Percentiles rank a stretch among this genome's conserved stretches.
These are phyloP conservation scores for Oriolus oriolus DNA, from an alignment of 2,113 vertebrate species.

Conservation along the genomic window DNA sequence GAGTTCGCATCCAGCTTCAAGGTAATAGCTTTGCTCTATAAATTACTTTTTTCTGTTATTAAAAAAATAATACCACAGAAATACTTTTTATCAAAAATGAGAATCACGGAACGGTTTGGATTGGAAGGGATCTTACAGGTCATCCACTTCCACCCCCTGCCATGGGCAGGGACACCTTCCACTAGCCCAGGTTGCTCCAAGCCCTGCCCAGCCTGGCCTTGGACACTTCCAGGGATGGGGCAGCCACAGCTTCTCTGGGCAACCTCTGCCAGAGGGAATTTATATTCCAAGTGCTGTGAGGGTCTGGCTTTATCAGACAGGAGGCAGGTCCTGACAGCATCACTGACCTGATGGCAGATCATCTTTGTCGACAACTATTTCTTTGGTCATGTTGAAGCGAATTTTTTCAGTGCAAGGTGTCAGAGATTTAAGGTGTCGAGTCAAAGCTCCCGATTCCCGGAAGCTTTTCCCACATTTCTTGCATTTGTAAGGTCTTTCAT, in stretches of 20 bases:
- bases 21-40: background rate
- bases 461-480: constrained; percentile 94
- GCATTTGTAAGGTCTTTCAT: constrained; percentile 94
- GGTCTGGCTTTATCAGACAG: background rate
- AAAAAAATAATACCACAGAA: background rate
- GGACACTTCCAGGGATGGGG: background rate
- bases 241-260: background rate
- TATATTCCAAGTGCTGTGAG: background rate
- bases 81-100: background rate
- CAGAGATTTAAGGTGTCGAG: constrained; percentile 91
- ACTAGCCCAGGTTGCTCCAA: background rate
- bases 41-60: background rate
- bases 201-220: background rate
- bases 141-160: background rate
- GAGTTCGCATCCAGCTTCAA: background rate
- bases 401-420: constrained; percentile 97
- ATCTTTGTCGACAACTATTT: constrained; percentile 82
- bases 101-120: background rate
- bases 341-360: constrained; percentile 80
- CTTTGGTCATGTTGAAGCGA: constrained; percentile 87
- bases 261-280: background rate
- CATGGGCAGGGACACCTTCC: background rate
- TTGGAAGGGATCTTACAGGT: background rate
- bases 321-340: background rate
- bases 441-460: constrained; percentile 93